A percentile compares a stretch with the other conserved stretches of the same genome.
Evolutionary conservation across 2,888 invertebrate species (phyloP).

Genomic region (Merodon equestris): DNA sequence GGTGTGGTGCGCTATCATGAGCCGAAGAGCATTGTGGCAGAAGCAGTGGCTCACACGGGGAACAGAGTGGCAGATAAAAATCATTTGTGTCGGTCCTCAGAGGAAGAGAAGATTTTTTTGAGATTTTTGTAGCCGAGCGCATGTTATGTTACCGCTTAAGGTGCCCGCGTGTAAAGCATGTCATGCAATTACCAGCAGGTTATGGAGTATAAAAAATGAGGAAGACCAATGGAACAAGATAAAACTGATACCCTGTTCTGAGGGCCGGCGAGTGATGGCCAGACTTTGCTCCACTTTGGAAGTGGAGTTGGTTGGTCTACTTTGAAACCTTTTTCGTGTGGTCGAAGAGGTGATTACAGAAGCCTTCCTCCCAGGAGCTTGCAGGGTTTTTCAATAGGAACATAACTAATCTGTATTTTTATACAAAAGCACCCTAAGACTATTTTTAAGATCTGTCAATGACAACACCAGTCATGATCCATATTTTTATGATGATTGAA

Average conservation of each 20-base stretch:
- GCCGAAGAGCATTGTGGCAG: slow-evolving; percentile 42
- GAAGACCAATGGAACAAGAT: slow-evolving; percentile 33
- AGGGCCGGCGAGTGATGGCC: slow-evolving; percentile 5
- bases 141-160: slow-evolving; percentile 53
- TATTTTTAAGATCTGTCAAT: no score
- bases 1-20: slow-evolving; percentile 63
- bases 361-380: not conserved
- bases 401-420: no score
- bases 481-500: not conserved
- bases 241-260: slow-evolving; percentile 21
- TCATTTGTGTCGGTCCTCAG: slow-evolving; percentile 56
- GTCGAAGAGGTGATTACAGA: not conserved
- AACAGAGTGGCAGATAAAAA: slow-evolving; percentile 60
- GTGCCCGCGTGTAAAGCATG: slow-evolving; percentile 55
- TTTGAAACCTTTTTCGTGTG: not conserved
- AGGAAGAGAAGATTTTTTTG: slow-evolving; percentile 36
- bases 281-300: slow-evolving; percentile 1
- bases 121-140: slow-evolving; percentile 48
- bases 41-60: slow-evolving; percentile 56
- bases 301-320: no score
- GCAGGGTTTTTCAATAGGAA: no score
- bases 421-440: no score
- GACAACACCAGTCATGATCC: not conserved
- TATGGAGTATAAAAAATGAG: slow-evolving; percentile 50
- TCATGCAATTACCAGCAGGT: slow-evolving; percentile 57